These are phyloP conservation scores for Prunella strophiata DNA, from an alignment of 2,797 vertebrate species.

Conservation along the genomic window DNA sequence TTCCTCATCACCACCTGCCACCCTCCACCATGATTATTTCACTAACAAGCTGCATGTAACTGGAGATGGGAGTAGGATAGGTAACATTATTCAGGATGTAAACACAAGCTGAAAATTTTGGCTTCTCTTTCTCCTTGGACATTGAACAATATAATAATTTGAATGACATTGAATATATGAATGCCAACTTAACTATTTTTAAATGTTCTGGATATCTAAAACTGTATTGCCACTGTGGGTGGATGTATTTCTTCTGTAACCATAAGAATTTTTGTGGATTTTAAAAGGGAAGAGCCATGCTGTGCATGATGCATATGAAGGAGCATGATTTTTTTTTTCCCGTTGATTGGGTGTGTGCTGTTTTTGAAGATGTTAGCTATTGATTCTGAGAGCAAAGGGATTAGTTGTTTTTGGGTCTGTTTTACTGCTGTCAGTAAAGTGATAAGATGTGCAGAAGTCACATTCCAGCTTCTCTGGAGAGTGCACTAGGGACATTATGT, in stretches of 20 bases:
- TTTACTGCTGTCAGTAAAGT: background rate
- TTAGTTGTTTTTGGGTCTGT: background rate
- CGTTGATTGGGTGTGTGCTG: background rate
- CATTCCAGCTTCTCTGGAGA: background rate
- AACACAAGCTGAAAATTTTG: background rate
- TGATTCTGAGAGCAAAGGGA: background rate
- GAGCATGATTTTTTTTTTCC: fast-evolving
- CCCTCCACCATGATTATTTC: background rate
- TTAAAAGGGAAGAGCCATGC: background rate
- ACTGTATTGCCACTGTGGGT: background rate
- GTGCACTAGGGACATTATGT: background rate
- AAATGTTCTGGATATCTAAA: background rate
- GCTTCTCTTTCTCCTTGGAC: background rate
- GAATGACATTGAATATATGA: background rate
- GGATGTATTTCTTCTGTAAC: background rate
- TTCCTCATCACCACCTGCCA: background rate
- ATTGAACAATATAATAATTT: background rate
- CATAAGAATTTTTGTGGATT: background rate
- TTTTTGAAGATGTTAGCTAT: background rate
- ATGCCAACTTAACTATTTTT: background rate
- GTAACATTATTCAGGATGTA: background rate
- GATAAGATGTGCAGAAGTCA: background rate
- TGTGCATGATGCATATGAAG: background rate
- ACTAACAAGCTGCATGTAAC: background rate
- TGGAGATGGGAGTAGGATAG: background rate